Percentiles rank a stretch among this genome's conserved stretches.
phyloP scores from a whole-genome alignment of 2,113 vertebrate species.

The Ictalurus furcatus region DNA sequence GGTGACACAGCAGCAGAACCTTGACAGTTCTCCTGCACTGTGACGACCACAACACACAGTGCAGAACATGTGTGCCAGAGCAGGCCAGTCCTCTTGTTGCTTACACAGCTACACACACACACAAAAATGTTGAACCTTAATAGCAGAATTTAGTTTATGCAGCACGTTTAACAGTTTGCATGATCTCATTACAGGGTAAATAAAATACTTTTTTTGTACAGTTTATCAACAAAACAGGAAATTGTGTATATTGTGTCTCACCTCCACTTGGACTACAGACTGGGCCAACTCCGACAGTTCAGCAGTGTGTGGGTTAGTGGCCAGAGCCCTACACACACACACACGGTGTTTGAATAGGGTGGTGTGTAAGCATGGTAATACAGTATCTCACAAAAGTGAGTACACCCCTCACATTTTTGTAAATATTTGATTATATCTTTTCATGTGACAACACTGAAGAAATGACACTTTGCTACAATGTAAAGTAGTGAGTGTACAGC shows the following conservation, averaged over 20 bases:
- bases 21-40: constrained; percentile 77
- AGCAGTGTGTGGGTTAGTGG: constrained; percentile 26
- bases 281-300: constrained; percentile 58
- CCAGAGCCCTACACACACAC: constrained; percentile 41
- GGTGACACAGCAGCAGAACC: constrained; percentile 75
- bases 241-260: constrained; percentile 39
- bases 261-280: constrained; percentile 67
- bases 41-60: constrained; percentile 67
- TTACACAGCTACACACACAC: constrained; percentile 75
- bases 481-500: too few species aligned
- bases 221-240: background rate
- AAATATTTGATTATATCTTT: too few species aligned
- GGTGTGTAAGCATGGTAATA: background rate
- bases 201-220: background rate
- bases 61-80: constrained; percentile 79
- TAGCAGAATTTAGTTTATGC: background rate
- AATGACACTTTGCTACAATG: too few species aligned
- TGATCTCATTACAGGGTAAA: background rate
- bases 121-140: background rate
- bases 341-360: background rate
- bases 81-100: constrained; percentile 82
- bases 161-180: background rate
- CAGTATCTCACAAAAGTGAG: too few species aligned
- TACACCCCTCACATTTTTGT: too few species aligned
- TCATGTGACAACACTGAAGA: too few species aligned